Base-by-base conservation (phyloP, 2,888 invertebrate genomes). In the Anoplius nigerrimus region DNA sequence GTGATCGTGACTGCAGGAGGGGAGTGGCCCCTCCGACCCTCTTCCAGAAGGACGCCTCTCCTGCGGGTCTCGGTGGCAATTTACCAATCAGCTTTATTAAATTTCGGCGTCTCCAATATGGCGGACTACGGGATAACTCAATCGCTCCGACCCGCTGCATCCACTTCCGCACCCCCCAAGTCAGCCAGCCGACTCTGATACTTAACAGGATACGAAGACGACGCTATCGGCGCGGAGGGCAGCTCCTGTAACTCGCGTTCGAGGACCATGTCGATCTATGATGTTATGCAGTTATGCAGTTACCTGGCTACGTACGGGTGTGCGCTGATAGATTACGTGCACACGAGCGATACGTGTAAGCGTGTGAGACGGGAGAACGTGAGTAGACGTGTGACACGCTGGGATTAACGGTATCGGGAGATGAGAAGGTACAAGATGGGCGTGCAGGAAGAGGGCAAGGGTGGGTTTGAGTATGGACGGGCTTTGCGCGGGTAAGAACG, bases 1-100 rank as follows among this genome's bases (percentile, higher is more conserved):
- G 34, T 11, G 34, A 34, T 6, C 1, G 34, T 34, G 6, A 34
- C 11, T 11, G 27, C 58, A 20, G 21, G 5, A 64, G 53, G 42
- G 20, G 57, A 51, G 57, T 16, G 48, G n/a, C 15, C 16, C 48
- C 48, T 20, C 20, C 20, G 48, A 48, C 1, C 18, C 48, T 16
- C 16, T 48, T 48, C 48, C 48, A 48, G 20, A 48, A 48, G 16
- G 48, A 48, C 18, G 27, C 16, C 51, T 60, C 48, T 51, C 59
- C 24, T 18, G 21, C 48, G 34, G 21, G 22, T 64, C 52, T 57
- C 58, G 52, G 59, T 65, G 59, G 59, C 65, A 65, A 63, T 81
- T 81, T 75, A 78, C 75, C 76, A 81, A 81, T 79, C 79, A 74
- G 69, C 71, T 75, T 81, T 76, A 81, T 81, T 71, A 75, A 79